Percentiles rank a stretch among this genome's conserved stretches.
These are phyloP conservation scores for Chlorospingus flavigularis DNA, from an alignment of 2,797 vertebrate species.

Conservation along the genomic window DNA sequence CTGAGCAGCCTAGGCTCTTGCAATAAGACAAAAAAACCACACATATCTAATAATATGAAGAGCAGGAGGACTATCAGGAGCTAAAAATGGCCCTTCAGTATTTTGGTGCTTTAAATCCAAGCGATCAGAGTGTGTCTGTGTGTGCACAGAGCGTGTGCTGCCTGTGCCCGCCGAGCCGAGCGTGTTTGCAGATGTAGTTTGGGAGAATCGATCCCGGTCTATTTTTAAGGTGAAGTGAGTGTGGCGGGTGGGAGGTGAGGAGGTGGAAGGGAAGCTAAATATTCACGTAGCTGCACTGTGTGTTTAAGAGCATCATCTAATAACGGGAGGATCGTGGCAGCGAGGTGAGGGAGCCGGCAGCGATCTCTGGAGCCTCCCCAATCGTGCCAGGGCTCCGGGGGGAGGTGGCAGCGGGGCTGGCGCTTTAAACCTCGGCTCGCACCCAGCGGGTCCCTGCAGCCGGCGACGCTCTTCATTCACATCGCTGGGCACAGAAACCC, in stretches of 20 bases:
- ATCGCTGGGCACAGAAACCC: background rate
- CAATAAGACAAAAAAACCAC: background rate
- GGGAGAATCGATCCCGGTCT: constrained; percentile 36
- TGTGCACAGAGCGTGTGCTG: background rate
- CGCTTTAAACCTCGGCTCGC: constrained; percentile 37
- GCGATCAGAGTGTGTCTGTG: background rate
- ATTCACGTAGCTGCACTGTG: constrained; percentile 40
- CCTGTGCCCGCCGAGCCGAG: background rate
- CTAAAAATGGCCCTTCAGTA: constrained; percentile 1
- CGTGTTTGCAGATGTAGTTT: constrained; percentile 43
- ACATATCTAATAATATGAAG: background rate
- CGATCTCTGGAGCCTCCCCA: background rate
- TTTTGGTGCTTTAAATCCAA: background rate
- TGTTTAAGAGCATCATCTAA: constrained; percentile 54
- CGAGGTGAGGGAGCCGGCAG: constrained; percentile 1
- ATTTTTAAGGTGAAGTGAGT: constrained; percentile 61
- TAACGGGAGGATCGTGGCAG: constrained; percentile 16
- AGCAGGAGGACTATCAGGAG: constrained; percentile 17
- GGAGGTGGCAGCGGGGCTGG: constrained; percentile 32
- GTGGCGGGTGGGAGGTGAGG: constrained; percentile 57
- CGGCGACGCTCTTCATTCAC: background rate
- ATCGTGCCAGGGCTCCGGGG: background rate
- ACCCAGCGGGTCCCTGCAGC: constrained; percentile 9
- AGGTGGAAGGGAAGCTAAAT: constrained; percentile 64
- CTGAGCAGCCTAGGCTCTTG: background rate